Base-by-base conservation (phyloP, 2,888 invertebrate species). In the Macaria liturata region DNA sequence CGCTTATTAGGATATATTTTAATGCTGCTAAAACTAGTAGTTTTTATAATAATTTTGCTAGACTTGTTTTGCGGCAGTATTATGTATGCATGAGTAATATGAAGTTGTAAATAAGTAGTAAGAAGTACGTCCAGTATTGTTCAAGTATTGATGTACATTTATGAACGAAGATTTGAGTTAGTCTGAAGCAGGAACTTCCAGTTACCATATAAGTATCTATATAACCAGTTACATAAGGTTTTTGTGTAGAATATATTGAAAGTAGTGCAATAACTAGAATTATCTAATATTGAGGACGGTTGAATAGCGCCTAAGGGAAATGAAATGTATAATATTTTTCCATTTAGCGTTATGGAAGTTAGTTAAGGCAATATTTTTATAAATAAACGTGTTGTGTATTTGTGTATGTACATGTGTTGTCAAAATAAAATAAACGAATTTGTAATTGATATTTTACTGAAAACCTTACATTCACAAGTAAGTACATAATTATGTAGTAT, bases 351-450 rank as follows among this genome's bases (percentile, higher is more conserved):
- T 74, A 72, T 71, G 47, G 49, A 47, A 48, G 48, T 70, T 71
- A 75, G 64, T 63, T 75, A 76, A 74, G 72, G 71, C 72, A 69
- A 71, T 75, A 81, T 83, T 85, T 86, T 88, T 88, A 86, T 88
- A 87, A 84, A 86, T 88, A 86, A 81, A 81, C 65, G 74, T 83
- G 78, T 83, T 82, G 83, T 84, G 82, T 76, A 82, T 80, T 83
- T 83, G 83, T 84, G 82, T 76, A 81, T 80, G 80, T 86, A 84
- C 68, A 69, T 69, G 66, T 74, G 69, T 76, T 77, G 72, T 76
- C 69, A 67, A 72, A 75, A 76, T 76, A 74, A 76, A 78, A 74
- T 71, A 66, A 50, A 49, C 44, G 46, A 46, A 45, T 54, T 58
- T 58, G 37, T 47, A 51, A 6, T 37, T 32, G 42, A 4, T 43